Evolutionary conservation across 2,797 vertebrate genomes (phyloP), one percentile per base, ranked within the genome.

Genomic region (Salmo trutta): DNA sequence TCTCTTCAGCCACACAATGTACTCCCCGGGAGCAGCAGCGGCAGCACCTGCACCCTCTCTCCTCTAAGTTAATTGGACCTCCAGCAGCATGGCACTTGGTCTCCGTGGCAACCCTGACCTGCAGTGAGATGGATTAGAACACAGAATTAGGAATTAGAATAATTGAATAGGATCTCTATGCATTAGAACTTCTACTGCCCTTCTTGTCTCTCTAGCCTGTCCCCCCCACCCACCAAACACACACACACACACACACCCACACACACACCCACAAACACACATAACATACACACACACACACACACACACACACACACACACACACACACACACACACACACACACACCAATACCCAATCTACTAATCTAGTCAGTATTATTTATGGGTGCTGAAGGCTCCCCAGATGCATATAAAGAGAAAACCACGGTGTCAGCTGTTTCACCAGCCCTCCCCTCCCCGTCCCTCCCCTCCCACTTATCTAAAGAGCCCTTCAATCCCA

Each of bases 21-120:
- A 33, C 33, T 53, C 27, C 51, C 77, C 56, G 59, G 59, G 21
- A 67, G 36, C 77, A 75, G 75, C 64, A 70, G 67, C 10, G 41
- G 41, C 41, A 56, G 71, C 79, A 85, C 77, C 82, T 77, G 79
- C 81, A 79, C 53, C 56, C 56, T 10, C 77, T 71, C 73, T 33
- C 52, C 64, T 27, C 70, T 21, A 81, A 89, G 86, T 91, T 93
- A 93, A 94, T 93, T 92, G 92, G 89, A 79, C 85, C 82, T 72
- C 74, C 52, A 76, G 85, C 84, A 88, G 88, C 90, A 92, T 88
- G 88, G 89, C 88, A 89, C 86, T 78, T 78, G 10, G 92, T 94
- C 91, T 91, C 93, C 92, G 85, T 93, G 92, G 93, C 90, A 91
- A 94, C 91, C 47, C 85, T 87, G 86, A 92, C 92, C 90, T 89